Evolutionary conservation across 2,113 vertebrate species (phyloP), one percentile per base, ranked within the genome.

Genomic region (Shinisaurus crocodilurus): DNA sequence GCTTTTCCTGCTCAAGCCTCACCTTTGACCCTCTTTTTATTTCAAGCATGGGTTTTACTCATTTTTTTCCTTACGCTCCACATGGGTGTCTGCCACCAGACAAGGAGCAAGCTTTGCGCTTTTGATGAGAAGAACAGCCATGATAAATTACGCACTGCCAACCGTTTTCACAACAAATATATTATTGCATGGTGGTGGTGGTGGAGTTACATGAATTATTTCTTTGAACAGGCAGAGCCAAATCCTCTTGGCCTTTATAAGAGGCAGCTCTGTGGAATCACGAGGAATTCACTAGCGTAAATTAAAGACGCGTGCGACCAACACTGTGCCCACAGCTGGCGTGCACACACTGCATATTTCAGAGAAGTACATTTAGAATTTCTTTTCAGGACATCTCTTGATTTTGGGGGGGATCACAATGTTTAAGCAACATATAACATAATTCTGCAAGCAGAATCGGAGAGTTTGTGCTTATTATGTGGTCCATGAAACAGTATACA

Each of bases 11-110:
- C 92, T 88, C 95, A 95, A 94, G 90, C 90, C 90, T 96, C 92
- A 96, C 94, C 95, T 94, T 89, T 96, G 95, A 96, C 95, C 95
- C 90, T 95, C 95, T 96, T 60, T 65, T 25, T 94, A 95, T 95
- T 96, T 97, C 94, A 94, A 88, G 48, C 0, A 16, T 96, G 94
- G 4, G 7, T 96, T 97, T 97, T 96, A 96, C 96, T 95, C 95
- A 95, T 93, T 96, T 85, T 96, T 97, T 96, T 94, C 95, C 96
- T 93, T 94, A 91, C 89, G 95, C 93, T 95, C 60, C 94, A 88
- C 25, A 85, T 93, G 95, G 74, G 91, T 94, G 88, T 81, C 91
- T 92, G 91, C 94, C 95, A 92, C 94, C 92, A 95, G 90, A 93
- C 92, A 93, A 88, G 80, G 94, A 92, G 80, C 72, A 40, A 90